Conservation (phyloP, 2,888 invertebrate genomes). For the Anthophora plumipes region DNA sequence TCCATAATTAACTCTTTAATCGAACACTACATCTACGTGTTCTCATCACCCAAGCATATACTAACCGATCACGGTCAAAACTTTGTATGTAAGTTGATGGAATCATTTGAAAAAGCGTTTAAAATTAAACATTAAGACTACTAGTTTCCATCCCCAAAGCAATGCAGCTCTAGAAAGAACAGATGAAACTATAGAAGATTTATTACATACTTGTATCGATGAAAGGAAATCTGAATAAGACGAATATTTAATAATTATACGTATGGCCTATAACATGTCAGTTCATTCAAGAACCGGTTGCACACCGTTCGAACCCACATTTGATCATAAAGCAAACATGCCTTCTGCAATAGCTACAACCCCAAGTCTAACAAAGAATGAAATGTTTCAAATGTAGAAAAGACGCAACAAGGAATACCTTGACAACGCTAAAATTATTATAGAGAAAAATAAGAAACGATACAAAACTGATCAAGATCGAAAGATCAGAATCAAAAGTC, state of each 20-base stretch:
- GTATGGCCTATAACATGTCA: background rate
- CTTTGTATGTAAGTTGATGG: background rate
- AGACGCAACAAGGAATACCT: background rate
- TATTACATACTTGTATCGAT: background rate
- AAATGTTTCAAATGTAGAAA: background rate
- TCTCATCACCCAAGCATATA: background rate
- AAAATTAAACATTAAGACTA: background rate
- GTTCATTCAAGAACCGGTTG: too few species aligned
- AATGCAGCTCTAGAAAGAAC: background rate
- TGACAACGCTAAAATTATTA: background rate
- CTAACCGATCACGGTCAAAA: background rate
- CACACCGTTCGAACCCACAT: too few species aligned
- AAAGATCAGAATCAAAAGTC: background rate
- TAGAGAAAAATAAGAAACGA: background rate
- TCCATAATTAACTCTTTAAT: background rate
- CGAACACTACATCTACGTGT: background rate
- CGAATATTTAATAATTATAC: background rate
- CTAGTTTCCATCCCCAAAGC: background rate
- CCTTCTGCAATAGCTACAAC: background rate
- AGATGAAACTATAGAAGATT: background rate
- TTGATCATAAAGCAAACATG: background rate
- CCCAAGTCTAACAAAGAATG: background rate
- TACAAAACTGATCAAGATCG: constrained; percentile 10
- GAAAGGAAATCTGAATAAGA: background rate
- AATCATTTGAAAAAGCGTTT: too few species aligned